Base-by-base conservation (phyloP, 2,113 vertebrate genomes). In the Alligator mississippiensis region DNA sequence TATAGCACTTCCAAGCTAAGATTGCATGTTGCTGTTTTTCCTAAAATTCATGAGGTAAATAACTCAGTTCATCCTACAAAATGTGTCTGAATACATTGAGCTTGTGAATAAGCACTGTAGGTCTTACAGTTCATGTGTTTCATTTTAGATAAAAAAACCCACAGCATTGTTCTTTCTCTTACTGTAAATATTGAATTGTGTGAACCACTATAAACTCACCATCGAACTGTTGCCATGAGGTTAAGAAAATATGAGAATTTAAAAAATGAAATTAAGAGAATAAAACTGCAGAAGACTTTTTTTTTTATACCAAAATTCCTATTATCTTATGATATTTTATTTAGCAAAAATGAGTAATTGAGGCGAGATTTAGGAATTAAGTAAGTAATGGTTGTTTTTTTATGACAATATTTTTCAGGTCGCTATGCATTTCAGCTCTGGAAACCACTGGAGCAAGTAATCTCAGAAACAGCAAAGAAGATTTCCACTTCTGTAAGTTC, bases 361-460 rank as follows among this genome's bases (percentile, higher is more conserved):
- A 47, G 47, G 47, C 7, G 47, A 47, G 47, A 47, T 47, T 47
- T 47, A 47, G 47, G 47, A 47, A 47, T 47, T 47, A 47, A 47
- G 47, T 47, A 47, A 47, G 47, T 47, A 47, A 47, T 47, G 47
- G 47, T 47, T 47, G 47, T 94, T 17, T 72, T 95, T 79, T 93
- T 90, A 21, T 30, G 60, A 93, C 62, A n/a, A 47, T 88, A 21
- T 89, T 91, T 72, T 97, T 89, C 95, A 99, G 99, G 99, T 88
- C 98, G 98, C 82, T 99, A 98, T 12, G 98, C 98, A 25, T 99
- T 98, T 96, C 98, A 97, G 28, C 95, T 99, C 82, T 99, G 99
- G 99, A 99, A 99, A 89, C 99, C 99, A 82, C 96, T 99, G 77
- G 98, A 98, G 87, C 98, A 99, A 93, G 93, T 98, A 58, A 97